These are phyloP conservation scores for Toxotes jaculatrix DNA, from an alignment of 2,113 vertebrate genomes.

Conservation along the genomic window DNA sequence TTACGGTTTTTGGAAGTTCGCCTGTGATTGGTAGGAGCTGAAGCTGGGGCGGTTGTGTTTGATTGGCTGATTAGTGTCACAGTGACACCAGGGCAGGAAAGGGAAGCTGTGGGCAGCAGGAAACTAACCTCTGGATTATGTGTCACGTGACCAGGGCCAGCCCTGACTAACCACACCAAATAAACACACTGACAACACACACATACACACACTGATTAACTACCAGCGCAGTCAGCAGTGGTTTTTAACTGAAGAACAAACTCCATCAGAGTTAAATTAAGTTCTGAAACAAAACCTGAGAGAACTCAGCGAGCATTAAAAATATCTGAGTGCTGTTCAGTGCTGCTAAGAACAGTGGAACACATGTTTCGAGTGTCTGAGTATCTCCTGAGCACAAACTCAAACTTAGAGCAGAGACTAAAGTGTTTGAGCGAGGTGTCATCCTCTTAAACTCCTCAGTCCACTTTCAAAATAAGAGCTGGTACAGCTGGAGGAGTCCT, in stretches of 20 bases:
- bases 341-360: too few relatives aligned
- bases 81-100: conserved; percentile 14
- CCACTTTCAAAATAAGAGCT: background rate
- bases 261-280: too few relatives aligned
- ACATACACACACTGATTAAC: conserved; percentile 12
- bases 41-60: conserved; percentile 14
- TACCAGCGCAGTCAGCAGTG: background rate
- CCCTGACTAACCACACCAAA: background rate
- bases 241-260: background rate
- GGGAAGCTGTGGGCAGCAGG: conserved; percentile 46
- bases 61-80: conserved; percentile 46
- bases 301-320: too few relatives aligned
- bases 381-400: too few relatives aligned
- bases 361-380: too few relatives aligned
- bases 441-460: background rate
- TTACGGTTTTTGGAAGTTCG: background rate
- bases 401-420: background rate
- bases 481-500: too few relatives aligned
- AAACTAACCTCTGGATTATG: conserved; percentile 20
- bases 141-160: conserved; percentile 5
- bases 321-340: too few relatives aligned
- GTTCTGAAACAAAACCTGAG: too few relatives aligned
- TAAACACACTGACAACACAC: conserved; percentile 20
- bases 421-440: background rate
- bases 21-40: conserved; percentile 29